These are phyloP conservation scores for Aspidoscelis tigris DNA, from an alignment of 2,113 vertebrate genomes.

Conservation along the genomic window DNA sequence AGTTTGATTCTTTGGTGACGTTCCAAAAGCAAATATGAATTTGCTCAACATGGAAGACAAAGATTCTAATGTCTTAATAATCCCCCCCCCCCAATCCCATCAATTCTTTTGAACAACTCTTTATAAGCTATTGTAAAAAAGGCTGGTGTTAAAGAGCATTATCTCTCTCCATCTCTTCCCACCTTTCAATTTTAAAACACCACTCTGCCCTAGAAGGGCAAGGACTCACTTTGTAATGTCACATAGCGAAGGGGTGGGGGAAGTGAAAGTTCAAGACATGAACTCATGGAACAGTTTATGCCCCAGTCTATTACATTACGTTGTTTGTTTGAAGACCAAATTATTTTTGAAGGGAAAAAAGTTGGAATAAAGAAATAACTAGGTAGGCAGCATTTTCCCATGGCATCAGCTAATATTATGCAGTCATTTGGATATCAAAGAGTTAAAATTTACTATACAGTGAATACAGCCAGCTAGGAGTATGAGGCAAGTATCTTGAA, in stretches of 20 bases:
- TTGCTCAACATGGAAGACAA: too few relatives aligned
- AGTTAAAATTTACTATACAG: background rate
- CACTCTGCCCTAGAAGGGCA: slow-evolving; percentile 22
- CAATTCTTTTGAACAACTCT: background rate
- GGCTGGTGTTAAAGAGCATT: too few relatives aligned
- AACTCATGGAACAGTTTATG: slow-evolving; percentile 69
- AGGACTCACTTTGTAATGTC: slow-evolving; percentile 41
- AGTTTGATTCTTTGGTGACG: background rate
- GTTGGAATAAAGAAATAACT: background rate
- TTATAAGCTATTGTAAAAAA: too few relatives aligned
- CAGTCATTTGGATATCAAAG: slow-evolving; percentile 3
- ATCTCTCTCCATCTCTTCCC: background rate
- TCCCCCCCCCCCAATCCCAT: background rate
- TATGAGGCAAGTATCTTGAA: slow-evolving; percentile 15
- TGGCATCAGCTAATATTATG: slow-evolving; percentile 30
- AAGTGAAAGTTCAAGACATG: slow-evolving; percentile 59
- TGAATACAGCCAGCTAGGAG: background rate
- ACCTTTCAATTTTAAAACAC: slow-evolving; percentile 25
- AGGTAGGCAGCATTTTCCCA: slow-evolving; percentile 38
- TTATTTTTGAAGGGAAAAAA: background rate
- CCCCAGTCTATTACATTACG: slow-evolving; percentile 42
- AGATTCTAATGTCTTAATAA: background rate
- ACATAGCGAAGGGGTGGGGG: background rate
- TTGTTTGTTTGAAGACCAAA: slow-evolving; percentile 39
- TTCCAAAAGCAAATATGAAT: background rate